A percentile compares a stretch with the other conserved stretches of the same genome.
These are phyloP conservation scores for Alosa sapidissima DNA, from an alignment of 2,797 vertebrate species.

Conservation along the genomic window DNA sequence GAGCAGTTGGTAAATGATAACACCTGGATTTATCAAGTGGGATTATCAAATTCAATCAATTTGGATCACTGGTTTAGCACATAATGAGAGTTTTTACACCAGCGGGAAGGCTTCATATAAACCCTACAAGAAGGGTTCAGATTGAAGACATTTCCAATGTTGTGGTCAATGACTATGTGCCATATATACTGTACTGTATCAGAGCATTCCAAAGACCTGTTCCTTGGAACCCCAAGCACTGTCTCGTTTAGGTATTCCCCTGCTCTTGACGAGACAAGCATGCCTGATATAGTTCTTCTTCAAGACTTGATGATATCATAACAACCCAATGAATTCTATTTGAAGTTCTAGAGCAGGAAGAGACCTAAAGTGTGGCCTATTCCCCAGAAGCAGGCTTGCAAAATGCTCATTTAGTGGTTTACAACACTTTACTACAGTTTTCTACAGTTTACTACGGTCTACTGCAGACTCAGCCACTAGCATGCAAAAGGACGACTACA, in stretches of 20 bases:
- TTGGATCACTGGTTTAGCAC: neutral
- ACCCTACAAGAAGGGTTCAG: neutral
- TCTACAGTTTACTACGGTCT: neutral
- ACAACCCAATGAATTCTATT: neutral
- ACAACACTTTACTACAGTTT: conserved; percentile 22
- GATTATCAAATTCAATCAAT: neutral
- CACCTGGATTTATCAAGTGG: neutral
- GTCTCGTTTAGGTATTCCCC: conserved; percentile 8
- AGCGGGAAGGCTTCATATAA: neutral
- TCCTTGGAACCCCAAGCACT: conserved; percentile 24
- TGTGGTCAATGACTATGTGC: neutral
- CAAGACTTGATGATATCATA: neutral
- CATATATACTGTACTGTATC: neutral
- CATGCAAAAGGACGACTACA: neutral
- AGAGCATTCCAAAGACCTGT: conserved; percentile 22
- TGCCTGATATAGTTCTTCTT: neutral
- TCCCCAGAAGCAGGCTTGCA: neutral
- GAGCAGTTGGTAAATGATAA: too few relatives aligned
- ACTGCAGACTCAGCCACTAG: conserved; percentile 14
- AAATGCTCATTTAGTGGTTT: conserved; percentile 2
- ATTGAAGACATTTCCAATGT: neutral
- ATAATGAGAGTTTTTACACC: neutral
- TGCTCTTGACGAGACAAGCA: neutral
- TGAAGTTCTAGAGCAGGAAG: neutral
- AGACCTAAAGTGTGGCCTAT: conserved; percentile 16